phyloP scores from a whole-genome alignment of 2,888 invertebrate species.

The Mantis religiosa region DNA sequence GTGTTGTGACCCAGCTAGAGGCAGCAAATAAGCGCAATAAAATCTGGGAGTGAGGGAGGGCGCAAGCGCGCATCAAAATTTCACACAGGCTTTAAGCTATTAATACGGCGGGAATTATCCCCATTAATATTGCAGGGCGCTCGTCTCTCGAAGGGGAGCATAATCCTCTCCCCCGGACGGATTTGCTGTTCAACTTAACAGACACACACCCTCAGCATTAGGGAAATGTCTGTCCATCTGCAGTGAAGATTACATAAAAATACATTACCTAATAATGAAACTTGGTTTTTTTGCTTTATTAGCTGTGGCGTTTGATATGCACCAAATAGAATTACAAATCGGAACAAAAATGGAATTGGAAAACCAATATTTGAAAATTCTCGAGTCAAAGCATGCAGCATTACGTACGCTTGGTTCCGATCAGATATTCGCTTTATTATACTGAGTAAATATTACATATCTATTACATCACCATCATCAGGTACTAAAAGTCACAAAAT shows the following conservation, averaged over 20 bases:
- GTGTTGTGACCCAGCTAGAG: neutral
- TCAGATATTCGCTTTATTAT: no score
- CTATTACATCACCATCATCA: no score
- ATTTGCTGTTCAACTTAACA: neutral
- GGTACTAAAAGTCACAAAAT: no score
- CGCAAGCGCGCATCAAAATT: neutral
- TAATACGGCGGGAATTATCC: slow-evolving; percentile 6
- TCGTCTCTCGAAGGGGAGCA: neutral
- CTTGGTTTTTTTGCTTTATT: neutral
- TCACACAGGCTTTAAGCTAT: neutral
- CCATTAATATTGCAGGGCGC: neutral
- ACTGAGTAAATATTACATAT: no score
- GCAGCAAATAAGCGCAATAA: neutral
- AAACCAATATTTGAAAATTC: no score
- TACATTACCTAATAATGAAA: neutral
- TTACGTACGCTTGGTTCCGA: no score
- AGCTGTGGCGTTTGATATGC: neutral
- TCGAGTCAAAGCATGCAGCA: no score
- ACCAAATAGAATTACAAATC: neutral
- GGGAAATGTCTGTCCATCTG: neutral
- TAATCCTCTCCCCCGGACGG: neutral
- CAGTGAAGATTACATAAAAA: neutral
- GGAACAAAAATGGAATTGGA: neutral
- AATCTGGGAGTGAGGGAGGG: neutral
- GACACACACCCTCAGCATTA: neutral